A percentile compares a stretch with the other conserved stretches of the same genome.
These are phyloP conservation scores for Grantiella picta DNA, from an alignment of 2,113 vertebrate genomes.

Conservation along the genomic window DNA sequence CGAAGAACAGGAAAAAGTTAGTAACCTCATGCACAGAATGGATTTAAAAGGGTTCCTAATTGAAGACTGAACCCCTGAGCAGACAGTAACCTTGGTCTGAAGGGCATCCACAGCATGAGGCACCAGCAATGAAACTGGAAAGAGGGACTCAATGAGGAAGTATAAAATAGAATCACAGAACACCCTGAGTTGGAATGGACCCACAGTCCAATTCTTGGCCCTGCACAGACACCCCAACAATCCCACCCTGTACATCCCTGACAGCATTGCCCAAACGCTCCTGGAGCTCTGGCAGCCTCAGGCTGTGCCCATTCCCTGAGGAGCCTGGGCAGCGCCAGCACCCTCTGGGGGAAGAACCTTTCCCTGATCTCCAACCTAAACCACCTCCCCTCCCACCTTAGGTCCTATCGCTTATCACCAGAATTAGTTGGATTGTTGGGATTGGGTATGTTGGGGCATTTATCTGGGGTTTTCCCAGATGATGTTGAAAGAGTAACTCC, in stretches of 20 bases:
- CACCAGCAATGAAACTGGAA: background rate
- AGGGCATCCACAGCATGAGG: background rate
- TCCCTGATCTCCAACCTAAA: rapidly evolving
- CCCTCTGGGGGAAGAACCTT: background rate
- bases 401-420: no score
- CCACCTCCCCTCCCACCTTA: rapidly evolving
- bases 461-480: background rate
- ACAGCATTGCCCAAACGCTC: rapidly evolving
- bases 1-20: background rate
- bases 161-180: background rate
- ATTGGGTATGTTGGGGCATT: background rate
- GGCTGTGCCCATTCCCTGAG: background rate
- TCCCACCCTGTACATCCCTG: background rate
- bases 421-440: background rate
- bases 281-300: background rate
- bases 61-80: background rate
- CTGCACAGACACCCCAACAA: background rate
- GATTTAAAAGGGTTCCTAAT: background rate
- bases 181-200: background rate
- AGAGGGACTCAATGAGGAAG: background rate
- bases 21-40: background rate
- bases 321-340: background rate
- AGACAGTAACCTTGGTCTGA: background rate
- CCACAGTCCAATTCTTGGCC: rapidly evolving
- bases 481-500: background rate